A percentile compares a stretch with the other conserved stretches of the same genome.
Evolutionary conservation across 2,113 vertebrate genomes (phyloP).

Genomic region (Etheostoma cragini): DNA sequence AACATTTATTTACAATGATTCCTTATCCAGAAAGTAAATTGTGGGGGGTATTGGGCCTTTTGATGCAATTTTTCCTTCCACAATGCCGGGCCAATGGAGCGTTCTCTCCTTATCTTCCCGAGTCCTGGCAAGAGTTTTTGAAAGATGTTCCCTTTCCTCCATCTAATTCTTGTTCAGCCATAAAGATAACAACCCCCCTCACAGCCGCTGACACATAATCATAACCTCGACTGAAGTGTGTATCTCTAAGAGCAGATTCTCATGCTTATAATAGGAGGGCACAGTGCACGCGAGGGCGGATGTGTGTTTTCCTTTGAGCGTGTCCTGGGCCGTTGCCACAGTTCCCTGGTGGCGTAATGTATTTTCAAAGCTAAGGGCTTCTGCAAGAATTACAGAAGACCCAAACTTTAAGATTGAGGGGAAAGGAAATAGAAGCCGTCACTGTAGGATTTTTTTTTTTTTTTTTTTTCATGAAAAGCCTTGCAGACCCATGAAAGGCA

Average conservation of each 20-base stretch:
- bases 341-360: conserved; percentile 22
- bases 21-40: conserved; percentile 69
- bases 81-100: conserved; percentile 61
- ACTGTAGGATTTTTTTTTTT: not conserved
- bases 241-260: conserved; percentile 74
- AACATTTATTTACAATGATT: conserved; percentile 72
- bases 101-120: conserved; percentile 63
- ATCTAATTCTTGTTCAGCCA: conserved; percentile 70
- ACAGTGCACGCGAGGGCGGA: conserved; percentile 38
- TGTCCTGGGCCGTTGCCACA: conserved; percentile 26
- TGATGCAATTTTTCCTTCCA: conserved; percentile 59
- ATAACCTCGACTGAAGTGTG: conserved; percentile 62
- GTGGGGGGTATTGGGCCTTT: conserved; percentile 55
- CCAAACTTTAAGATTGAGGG: conserved; percentile 38
- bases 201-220: conserved; percentile 71
- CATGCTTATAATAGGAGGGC: conserved; percentile 63
- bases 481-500: conserved; percentile 9
- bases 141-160: conserved; percentile 66
- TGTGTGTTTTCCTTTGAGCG: conserved; percentile 56
- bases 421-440: conserved; percentile 35
- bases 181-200: conserved; percentile 64
- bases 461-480: conserved; percentile 35
- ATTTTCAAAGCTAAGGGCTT: conserved; percentile 51
- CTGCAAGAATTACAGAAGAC: not conserved
- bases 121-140: conserved; percentile 57